Evolutionary conservation across 2,888 invertebrate species (phyloP).

Genomic region (Aphodius sticticus): DNA sequence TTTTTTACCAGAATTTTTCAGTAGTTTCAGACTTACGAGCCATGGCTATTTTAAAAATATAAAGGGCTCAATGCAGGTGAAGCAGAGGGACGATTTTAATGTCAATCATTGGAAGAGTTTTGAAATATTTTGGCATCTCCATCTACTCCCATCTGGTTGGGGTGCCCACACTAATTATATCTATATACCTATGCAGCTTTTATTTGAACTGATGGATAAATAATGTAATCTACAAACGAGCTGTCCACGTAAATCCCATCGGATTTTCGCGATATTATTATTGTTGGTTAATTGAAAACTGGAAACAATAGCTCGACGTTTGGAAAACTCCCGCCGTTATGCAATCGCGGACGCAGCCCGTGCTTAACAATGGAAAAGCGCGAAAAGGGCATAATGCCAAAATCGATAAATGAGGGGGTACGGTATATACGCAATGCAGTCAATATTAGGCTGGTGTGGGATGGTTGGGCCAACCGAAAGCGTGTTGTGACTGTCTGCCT

Average conservation of each 20-base stretch:
- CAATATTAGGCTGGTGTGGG: conserved; percentile 41
- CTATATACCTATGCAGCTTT: too few species aligned
- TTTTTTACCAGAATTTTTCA: too few species aligned
- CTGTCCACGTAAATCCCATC: neutral
- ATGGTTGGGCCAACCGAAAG: conserved; percentile 27
- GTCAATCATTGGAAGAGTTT: too few species aligned
- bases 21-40: too few species aligned
- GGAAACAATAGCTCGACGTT: neutral
- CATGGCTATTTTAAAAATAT: too few species aligned
- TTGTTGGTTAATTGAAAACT: neutral
- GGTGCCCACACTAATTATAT: too few species aligned
- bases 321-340: neutral
- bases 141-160: too few species aligned
- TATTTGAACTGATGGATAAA: neutral
- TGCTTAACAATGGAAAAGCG: neutral
- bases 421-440: conserved; percentile 48
- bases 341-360: neutral
- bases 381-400: conserved; percentile 38
- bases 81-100: too few species aligned
- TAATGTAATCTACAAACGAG: neutral
- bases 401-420: conserved; percentile 45
- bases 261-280: neutral
- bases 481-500: conserved; percentile 8
- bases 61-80: too few species aligned
- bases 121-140: too few species aligned